Evolutionary conservation across 2,888 invertebrate genomes (phyloP), one percentile per base, ranked within the genome.

Genomic region (Xestobium rufovillosum): DNA sequence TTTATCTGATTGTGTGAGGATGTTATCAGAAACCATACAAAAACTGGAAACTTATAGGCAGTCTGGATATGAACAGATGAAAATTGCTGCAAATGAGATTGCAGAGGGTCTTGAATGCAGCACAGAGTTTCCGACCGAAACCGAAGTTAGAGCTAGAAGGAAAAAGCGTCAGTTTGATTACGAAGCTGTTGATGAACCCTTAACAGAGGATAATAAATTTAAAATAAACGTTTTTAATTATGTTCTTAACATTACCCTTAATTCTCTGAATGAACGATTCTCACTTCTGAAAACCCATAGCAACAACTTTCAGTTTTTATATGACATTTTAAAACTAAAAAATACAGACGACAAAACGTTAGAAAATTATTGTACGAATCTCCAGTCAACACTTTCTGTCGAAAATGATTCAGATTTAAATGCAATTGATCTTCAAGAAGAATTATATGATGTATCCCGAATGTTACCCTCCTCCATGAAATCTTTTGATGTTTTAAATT

Each of bases 61-160:
- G 26, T 38, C 32, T 36, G 31, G 33, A 33, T 33, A 38, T 38
- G 25, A 38, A 3, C 28, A 38, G 16, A 36, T 44, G 35, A 39
- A 40, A 42, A 42, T 40, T 39, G 33, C 37, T 37, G 37, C 34
- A 35, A 44, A 34, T 42, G 34, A 42, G 33, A 39, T 42, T 44
- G 41, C 44, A 42, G 38, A 42, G 36, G 25, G 34, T 42, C 34
- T 42, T 41, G 41, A 44, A n/a, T n/a, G n/a, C n/a, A n/a, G 23
- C 30, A 38, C 35, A 40, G 36, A 43, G 39, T 39, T 43, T 41
- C 38, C 34, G 26, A 23, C 19, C 32, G 36, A 39, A 42, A 44
- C 29, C 33, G 37, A 44, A 37, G 34, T 44, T 38, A 41, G 31
- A 40, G 31, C 33, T 31, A 38, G 38, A 36, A 43, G 31, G 43